These are phyloP conservation scores for Entelurus aequoreus DNA, from an alignment of 2,113 vertebrate genomes.

Conservation along the genomic window DNA sequence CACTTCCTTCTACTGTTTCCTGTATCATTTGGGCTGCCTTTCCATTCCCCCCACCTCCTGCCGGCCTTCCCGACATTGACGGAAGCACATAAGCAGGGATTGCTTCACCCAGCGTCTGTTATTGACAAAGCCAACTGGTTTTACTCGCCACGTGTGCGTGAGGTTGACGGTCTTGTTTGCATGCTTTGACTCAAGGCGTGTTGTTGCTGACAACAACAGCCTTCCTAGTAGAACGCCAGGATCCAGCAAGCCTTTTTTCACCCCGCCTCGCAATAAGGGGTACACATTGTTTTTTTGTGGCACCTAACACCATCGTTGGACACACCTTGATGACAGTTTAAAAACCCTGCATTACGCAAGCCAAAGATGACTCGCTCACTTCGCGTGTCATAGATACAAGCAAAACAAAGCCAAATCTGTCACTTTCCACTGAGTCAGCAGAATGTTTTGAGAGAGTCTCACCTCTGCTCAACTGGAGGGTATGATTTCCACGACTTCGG, in stretches of 20 bases:
- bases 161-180: neutral
- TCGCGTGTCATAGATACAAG: neutral
- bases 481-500: no score
- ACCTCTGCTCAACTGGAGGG: no score
- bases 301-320: neutral
- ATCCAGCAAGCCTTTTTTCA: neutral
- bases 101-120: constrained; percentile 67
- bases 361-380: neutral
- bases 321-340: neutral
- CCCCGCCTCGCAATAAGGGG: neutral
- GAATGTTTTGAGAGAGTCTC: no score
- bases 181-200: neutral
- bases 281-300: neutral
- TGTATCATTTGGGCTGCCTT: neutral
- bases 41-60: constrained; percentile 39
- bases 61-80: constrained; percentile 26
- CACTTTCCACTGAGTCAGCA: no score
- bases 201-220: neutral
- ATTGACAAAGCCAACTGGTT: constrained; percentile 67
- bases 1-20: constrained; percentile 9
- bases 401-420: no score
- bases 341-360: neutral
- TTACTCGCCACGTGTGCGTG: neutral
- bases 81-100: constrained; percentile 68
- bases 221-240: neutral